Base-by-base conservation (phyloP, 2,113 vertebrate species). In the Addax nasomaculatus region DNA sequence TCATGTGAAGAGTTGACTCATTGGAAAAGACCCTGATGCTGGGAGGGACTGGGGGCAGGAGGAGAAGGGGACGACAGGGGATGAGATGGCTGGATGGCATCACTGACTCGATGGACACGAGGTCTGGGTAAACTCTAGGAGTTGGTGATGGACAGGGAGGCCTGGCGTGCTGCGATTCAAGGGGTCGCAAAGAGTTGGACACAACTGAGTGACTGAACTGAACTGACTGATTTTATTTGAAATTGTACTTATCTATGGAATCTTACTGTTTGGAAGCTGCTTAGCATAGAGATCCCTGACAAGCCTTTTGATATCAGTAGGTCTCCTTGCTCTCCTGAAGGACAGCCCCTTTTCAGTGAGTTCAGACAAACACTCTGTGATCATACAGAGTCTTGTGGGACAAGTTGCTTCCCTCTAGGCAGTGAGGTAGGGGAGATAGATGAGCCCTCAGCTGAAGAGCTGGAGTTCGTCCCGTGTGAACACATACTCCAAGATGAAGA, bases 171-270 rank as follows among this genome's bases (percentile, higher is more conserved):
- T 60, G 58, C 1, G 0, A 30, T 60, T 30, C 58, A 60, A 30
- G 27, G 27, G 2, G 27, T 29, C 5, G 0, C 58, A 14, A 60
- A 60, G 27, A 60, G 58, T 30, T 3, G 27, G 27, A 60, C 27
- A 30, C 0, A 0, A 60, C 27, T 30, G 58, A 62, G 29, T 0
- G 6, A 30, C 58, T 60, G 12, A 30, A 14, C 29, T 30, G 58
- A 60, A 60, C 12, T 30, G 58, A 29, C 12, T 60, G 58, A 27
- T 81, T 76, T 57, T 87, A 62, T 78, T 58, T 39, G 14, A 64
- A 53, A 51, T n/a, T 47, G 30, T 53, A 45, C 47, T 78, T 23
- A 43, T n/a, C 36, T 57, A 21, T 33, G 39, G 30, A 94, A 3
- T 73, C 36, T 64, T 62, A 30, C 30, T 39, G 2, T 78, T 79